A percentile compares a stretch with the other conserved stretches of the same genome.
Evolutionary conservation across 2,113 vertebrate species (phyloP).

Genomic region (Carassius carassius): DNA sequence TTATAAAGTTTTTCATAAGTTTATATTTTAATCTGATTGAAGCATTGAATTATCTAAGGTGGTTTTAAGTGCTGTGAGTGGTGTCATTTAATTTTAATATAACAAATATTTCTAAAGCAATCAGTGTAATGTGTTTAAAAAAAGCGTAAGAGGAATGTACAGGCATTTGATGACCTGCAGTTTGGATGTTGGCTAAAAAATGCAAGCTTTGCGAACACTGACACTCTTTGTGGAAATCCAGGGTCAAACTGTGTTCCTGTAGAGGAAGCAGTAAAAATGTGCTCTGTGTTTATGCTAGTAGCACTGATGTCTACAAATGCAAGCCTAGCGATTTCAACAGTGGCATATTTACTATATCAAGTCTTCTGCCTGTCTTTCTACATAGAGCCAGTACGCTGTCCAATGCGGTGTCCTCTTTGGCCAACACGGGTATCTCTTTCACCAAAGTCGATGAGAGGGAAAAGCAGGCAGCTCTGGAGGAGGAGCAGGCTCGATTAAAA

Average conservation of each 20-base stretch:
- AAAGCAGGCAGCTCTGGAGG: conserved; percentile 92
- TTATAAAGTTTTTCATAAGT: no score
- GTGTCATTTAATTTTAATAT: neutral
- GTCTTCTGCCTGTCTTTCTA: conserved; percentile 7
- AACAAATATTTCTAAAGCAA: neutral
- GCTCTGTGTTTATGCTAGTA: neutral
- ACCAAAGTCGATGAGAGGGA: conserved; percentile 96
- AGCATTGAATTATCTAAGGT: neutral
- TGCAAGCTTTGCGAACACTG: conserved; percentile 14
- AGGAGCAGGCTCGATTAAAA: conserved; percentile 91
- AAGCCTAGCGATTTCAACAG: neutral
- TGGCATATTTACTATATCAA: conserved; percentile 28
- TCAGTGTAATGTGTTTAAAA: neutral
- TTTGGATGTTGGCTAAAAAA: conserved; percentile 23
- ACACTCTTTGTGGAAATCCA: neutral
- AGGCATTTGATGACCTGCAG: conserved; percentile 28
- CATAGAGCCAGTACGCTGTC: conserved; percentile 91
- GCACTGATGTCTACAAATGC: neutral
- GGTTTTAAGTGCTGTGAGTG: no score
- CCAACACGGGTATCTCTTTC: conserved; percentile 93
- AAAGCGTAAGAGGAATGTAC: neutral
- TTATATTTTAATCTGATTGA: neutral
- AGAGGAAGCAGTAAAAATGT: neutral
- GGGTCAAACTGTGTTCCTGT: conserved; percentile 22
- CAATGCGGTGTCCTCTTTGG: conserved; percentile 91